Percentiles rank a stretch among this genome's conserved stretches.
These are phyloP conservation scores for Aratinga solstitialis DNA, from an alignment of 2,797 vertebrate species.

Conservation along the genomic window DNA sequence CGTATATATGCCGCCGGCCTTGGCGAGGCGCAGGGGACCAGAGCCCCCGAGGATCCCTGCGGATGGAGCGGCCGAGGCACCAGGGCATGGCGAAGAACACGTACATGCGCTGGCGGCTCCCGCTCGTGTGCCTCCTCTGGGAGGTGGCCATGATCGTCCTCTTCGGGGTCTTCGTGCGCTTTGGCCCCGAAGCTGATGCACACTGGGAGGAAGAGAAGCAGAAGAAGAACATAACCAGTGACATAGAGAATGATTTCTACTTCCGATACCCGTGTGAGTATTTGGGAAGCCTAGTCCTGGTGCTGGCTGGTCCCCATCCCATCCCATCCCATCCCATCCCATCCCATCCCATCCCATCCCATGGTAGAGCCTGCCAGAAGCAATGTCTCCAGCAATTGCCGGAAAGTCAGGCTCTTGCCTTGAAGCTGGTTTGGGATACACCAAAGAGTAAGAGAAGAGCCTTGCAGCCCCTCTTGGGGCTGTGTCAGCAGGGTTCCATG, in stretches of 20 bases:
- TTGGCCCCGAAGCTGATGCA: conserved; percentile 78
- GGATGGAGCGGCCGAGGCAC: not conserved
- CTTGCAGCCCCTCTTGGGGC: not conserved
- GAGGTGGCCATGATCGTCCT: conserved; percentile 88
- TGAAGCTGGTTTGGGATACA: not conserved
- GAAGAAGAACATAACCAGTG: conserved; percentile 77
- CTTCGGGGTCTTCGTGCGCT: conserved; percentile 91
- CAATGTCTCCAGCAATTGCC: fast-evolving
- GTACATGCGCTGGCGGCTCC: conserved; percentile 85
- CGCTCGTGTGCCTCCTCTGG: conserved; percentile 85
- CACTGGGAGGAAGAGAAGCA: conserved; percentile 77
- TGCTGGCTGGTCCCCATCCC: not conserved
- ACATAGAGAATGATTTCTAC: conserved; percentile 94
- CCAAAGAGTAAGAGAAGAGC: not conserved
- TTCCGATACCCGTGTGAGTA: conserved; percentile 96
- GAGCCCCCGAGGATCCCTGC: fast-evolving
- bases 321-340: not conserved
- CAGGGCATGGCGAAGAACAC: conserved; percentile 82
- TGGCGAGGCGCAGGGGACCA: fast-evolving
- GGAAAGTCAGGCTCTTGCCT: not conserved
- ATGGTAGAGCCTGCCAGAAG: not conserved
- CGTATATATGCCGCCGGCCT: not conserved
- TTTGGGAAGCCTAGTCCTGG: not conserved
- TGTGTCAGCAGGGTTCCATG: not conserved
- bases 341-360: no score